Evolutionary conservation across 2,888 invertebrate species (phyloP).

Genomic region (Eubasilissa splendida): DNA sequence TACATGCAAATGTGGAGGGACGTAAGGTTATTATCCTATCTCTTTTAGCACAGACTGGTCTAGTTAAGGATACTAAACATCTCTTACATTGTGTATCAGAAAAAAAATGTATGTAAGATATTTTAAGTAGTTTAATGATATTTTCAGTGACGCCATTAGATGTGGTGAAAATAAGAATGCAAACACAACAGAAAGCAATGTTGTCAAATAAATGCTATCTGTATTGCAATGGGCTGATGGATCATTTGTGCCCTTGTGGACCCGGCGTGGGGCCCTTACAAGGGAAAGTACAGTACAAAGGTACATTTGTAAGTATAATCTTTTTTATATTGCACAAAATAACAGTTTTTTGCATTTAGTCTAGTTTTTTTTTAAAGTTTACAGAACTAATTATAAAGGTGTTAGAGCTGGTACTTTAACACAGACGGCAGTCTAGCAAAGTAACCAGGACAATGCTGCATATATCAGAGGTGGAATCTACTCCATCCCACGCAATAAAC

Average conservation of each 20-base stretch:
- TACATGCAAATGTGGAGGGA: no score
- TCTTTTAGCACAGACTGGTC: no score
- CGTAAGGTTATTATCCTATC: background rate
- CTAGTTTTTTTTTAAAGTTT: no score
- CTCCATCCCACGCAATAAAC: no score
- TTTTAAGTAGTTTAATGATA: background rate
- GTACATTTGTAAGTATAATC: constrained; percentile 76
- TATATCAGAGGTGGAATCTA: no score
- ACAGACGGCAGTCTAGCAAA: no score
- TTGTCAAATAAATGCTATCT: constrained; percentile 91
- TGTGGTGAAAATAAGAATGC: constrained; percentile 98
- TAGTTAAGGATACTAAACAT: no score
- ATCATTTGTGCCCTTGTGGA: constrained; percentile 92
- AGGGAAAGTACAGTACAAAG: constrained; percentile 81
- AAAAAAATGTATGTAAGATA: constrained; percentile 37
- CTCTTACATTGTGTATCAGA: background rate
- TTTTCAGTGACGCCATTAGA: constrained; percentile 95
- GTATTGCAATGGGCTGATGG: constrained; percentile 99
- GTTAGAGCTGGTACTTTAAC: no score
- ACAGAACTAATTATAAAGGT: no score
- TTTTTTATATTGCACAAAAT: background rate
- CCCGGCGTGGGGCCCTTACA: constrained; percentile 75
- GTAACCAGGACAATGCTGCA: no score
- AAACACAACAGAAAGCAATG: constrained; percentile 91
- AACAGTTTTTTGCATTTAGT: no score